Conservation (phyloP, 2,797 vertebrate species). For the Smutsia temminckii region DNA sequence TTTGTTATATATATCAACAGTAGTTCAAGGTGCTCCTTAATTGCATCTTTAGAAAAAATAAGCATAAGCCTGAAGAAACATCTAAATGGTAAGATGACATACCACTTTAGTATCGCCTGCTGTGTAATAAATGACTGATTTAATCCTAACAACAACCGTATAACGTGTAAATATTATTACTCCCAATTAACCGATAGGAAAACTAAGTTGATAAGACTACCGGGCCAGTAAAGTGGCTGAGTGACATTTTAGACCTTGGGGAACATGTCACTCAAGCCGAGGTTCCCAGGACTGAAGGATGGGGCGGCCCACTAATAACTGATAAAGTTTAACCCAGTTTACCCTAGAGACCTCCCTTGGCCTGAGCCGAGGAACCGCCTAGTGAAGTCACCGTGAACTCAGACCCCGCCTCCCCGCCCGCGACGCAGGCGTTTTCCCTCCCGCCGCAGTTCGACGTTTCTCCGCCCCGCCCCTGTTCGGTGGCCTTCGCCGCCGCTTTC, state of each 20-base stretch:
- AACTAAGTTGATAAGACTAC: background rate
- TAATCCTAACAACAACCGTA: background rate
- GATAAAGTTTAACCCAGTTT: background rate
- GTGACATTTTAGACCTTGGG: background rate
- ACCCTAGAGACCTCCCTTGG: too few relatives aligned
- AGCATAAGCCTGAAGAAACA: background rate
- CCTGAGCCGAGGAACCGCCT: background rate
- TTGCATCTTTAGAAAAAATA: background rate
- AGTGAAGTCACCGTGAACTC: fast-evolving
- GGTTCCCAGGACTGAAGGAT: background rate
- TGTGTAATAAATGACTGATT: background rate
- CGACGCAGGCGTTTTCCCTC: conserved; percentile 8
- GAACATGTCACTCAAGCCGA: background rate
- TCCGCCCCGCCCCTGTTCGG: background rate
- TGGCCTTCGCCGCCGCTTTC: background rate
- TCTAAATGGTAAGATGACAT: background rate
- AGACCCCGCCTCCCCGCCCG: background rate
- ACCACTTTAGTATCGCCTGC: background rate
- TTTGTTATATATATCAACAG: background rate
- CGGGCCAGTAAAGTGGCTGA: background rate
- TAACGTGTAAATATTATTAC: background rate
- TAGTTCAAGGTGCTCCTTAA: background rate
- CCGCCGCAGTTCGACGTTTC: background rate
- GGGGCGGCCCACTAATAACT: too few relatives aligned
- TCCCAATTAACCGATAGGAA: background rate